Conservation (phyloP, 1,140 invertebrate species). For the Sarcophaga bullata region DNA sequence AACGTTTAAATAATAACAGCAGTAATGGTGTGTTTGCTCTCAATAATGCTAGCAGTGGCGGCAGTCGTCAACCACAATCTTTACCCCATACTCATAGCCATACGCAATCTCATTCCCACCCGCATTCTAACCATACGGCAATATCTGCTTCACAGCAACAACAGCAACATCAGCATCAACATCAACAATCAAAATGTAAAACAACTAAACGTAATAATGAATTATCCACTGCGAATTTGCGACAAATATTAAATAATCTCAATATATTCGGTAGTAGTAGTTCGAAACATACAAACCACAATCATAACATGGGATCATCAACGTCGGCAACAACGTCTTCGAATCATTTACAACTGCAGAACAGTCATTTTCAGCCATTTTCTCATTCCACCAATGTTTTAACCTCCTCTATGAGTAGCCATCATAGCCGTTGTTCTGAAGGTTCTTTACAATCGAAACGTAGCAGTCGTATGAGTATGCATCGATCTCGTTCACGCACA, state of each 20-base stretch:
- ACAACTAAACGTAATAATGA: slow-evolving; percentile 61
- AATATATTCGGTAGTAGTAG: slow-evolving; percentile 77
- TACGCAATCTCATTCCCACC: slow-evolving; percentile 43
- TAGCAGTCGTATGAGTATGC: slow-evolving; percentile 63
- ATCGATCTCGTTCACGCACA: slow-evolving; percentile 62
- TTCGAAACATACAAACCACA: slow-evolving; percentile 52
- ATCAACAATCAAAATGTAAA: slow-evolving; percentile 50
- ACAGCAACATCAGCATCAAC: slow-evolving; percentile 49
- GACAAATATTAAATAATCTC: slow-evolving; percentile 80
- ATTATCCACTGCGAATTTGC: slow-evolving; percentile 71
- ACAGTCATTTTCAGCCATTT: slow-evolving; percentile 50
- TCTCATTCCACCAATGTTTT: slow-evolving; percentile 58
- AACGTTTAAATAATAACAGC: background rate
- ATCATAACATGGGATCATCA: slow-evolving; percentile 25
- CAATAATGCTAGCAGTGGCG: background rate
- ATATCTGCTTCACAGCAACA: slow-evolving; percentile 44
- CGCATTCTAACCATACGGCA: slow-evolving; percentile 43
- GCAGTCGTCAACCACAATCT: slow-evolving; percentile 58
- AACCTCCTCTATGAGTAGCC: slow-evolving; percentile 63
- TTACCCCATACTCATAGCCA: slow-evolving; percentile 47
- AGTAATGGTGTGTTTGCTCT: slow-evolving; percentile 30
- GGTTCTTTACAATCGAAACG: slow-evolving; percentile 61
- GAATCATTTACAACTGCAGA: slow-evolving; percentile 5
- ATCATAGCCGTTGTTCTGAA: slow-evolving; percentile 63
- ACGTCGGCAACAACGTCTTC: slow-evolving; percentile 45